Conservation (phyloP, 2,113 vertebrate species). For the Pontoporia blainvillei region DNA sequence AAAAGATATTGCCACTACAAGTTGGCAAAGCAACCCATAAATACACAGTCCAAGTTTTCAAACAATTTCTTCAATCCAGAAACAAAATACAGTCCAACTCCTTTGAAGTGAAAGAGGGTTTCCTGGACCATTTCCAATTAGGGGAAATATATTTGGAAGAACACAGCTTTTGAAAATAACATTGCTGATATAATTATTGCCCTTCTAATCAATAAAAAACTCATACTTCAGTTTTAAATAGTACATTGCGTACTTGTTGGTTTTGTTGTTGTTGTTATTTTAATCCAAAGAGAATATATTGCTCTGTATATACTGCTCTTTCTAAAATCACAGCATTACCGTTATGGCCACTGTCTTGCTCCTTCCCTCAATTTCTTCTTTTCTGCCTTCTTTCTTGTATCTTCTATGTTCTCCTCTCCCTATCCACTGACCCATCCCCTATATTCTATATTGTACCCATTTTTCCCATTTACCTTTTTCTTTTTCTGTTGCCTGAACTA, state of each 20-base stretch:
- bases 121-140: constrained; percentile 23
- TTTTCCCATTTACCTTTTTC: neutral
- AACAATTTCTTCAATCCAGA: constrained; percentile 55
- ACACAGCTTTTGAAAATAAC: constrained; percentile 12
- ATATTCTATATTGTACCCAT: neutral
- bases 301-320: neutral
- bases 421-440: neutral
- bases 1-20: constrained; percentile 68
- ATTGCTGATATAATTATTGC: constrained; percentile 23
- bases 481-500: neutral
- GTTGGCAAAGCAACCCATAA: constrained; percentile 61
- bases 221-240: neutral
- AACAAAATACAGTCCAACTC: constrained; percentile 44
- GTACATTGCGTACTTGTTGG: neutral
- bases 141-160: constrained; percentile 32
- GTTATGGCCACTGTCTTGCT: neutral
- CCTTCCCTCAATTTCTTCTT: neutral
- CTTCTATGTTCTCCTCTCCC: neutral
- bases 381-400: neutral
- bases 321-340: neutral
- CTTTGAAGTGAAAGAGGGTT: neutral
- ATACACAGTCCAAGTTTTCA: constrained; percentile 59
- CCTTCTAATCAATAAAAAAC: neutral
- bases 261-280: neutral
- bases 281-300: neutral